Evolutionary conservation across 2,888 invertebrate species (phyloP).

Genomic region (Blera fallax): DNA sequence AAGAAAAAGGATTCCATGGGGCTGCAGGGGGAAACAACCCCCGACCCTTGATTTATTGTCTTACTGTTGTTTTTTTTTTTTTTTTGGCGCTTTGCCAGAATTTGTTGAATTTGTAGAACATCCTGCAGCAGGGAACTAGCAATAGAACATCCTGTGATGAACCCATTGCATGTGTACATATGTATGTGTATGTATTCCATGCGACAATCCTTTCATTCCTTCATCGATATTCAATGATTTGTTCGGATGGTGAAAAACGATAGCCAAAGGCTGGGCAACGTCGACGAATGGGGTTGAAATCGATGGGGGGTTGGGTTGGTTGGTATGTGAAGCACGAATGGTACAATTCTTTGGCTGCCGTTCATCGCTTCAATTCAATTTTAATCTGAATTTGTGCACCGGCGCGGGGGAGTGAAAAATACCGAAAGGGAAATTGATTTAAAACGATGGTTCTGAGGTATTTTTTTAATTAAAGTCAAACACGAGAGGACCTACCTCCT

Average conservation of each 20-base stretch:
- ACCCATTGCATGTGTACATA: background rate
- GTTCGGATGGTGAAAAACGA: conserved; percentile 68
- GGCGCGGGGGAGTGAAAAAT: conserved; percentile 6
- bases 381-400: conserved; percentile 52
- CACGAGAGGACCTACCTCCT: conserved; percentile 41
- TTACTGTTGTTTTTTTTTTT: conserved; percentile 13
- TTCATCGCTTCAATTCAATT: conserved; percentile 65
- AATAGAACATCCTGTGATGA: conserved; percentile 55
- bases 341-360: conserved; percentile 61
- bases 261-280: conserved; percentile 67
- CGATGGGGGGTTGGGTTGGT: background rate
- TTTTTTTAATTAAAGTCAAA: conserved; percentile 71
- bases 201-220: conserved; percentile 70
- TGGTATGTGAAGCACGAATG: conserved; percentile 43
- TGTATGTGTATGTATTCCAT: conserved; percentile 1
- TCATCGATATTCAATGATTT: conserved; percentile 72
- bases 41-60: conserved; percentile 68
- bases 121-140: conserved; percentile 56
- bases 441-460: conserved; percentile 70
- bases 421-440: conserved; percentile 67
- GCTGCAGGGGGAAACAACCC: conserved; percentile 10
- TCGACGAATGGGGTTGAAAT: no score
- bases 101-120: conserved; percentile 69
- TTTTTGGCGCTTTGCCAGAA: conserved; percentile 68
- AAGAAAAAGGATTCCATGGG: conserved; percentile 5